Evolutionary conservation across 2,888 invertebrate species (phyloP).

Genomic region (Aphelenchoides bicaudatus): DNA sequence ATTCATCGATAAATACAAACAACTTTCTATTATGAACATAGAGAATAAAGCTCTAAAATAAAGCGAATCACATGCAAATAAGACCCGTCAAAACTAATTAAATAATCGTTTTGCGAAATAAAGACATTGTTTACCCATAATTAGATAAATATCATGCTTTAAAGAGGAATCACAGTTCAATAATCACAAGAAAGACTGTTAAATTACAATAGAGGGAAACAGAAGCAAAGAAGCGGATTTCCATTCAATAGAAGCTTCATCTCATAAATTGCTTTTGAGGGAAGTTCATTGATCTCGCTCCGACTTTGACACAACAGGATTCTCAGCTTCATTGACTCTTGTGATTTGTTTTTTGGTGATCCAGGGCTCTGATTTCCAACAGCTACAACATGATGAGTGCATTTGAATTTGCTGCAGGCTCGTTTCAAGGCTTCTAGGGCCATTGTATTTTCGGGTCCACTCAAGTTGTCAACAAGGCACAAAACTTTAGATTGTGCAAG

Average conservation of each 20-base stretch:
- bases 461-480: conserved; percentile 36
- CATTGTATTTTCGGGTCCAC: conserved; percentile 23
- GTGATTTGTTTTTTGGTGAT: conserved; percentile 16
- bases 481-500: conserved; percentile 44
- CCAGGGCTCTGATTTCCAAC: conserved; percentile 24
- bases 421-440: conserved; percentile 51
- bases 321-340: conserved; percentile 46
- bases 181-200: too few relatives aligned
- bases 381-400: conserved; percentile 49
- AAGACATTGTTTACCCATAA: too few relatives aligned
- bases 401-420: conserved; percentile 49
- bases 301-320: conserved; percentile 52
- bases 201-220: conserved; percentile 43
- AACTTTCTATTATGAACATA: too few relatives aligned
- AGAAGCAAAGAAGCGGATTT: conserved; percentile 53
- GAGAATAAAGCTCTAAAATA: too few relatives aligned
- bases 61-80: too few relatives aligned
- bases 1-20: too few relatives aligned
- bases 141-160: too few relatives aligned
- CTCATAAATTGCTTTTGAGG: conserved; percentile 48
- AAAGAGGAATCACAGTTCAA: too few relatives aligned
- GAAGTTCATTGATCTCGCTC: conserved; percentile 40
- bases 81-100: too few relatives aligned
- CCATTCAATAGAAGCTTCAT: conserved; percentile 47
- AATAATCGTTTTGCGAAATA: too few relatives aligned